Evolutionary conservation across 30 jellyfish, hydroid and myxozoan genomes (phyloP), one percentile per base, ranked within the genome.

Genomic region (Rhopilema esculentum): DNA sequence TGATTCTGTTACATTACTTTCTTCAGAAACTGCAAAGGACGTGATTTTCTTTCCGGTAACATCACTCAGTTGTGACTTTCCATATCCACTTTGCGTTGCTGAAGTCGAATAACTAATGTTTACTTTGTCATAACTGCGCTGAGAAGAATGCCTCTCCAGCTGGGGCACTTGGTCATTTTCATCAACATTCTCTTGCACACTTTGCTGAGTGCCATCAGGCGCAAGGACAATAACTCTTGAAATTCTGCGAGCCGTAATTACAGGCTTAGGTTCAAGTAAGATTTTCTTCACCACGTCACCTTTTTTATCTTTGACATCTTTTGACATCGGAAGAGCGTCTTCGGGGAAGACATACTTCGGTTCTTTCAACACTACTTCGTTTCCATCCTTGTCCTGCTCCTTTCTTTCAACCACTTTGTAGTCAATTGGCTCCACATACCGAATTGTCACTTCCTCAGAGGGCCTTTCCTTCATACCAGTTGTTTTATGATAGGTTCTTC

Each of bases 141-240:
- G 50, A 16, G 91, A 83, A 31, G 71, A 16, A 24, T 26, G 26
- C 61, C 76, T 31, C 67, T 62, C 27, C 76, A 52, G 62, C 32
- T 77, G 57, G 16, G 71, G 18, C 24, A 77, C 72, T 52, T 77
- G 66, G 4, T 77, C 87, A 28, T 49, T 77, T 66, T 89, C 97
- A 64, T 82, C 94, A 9, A 91, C 97, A 16, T 79, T 66, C 90
- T 91, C 97, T n/a, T 89, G 89, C 26, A 82, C 90, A 61, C 97
- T 71, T n/a, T 81, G 80, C 66, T 89, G 94, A 18, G 69, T 21
- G 49, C 97, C 97, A 65, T 89, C 91, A 1, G 93, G 93, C 1
- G 95, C 93, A 31, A 77, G 24, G 28, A 91, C 50, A 50, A 91
- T 72, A 8, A 76, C 85, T 49, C 96, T 52, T 70, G 91, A 76